A percentile compares a stretch with the other conserved stretches of the same genome.
Evolutionary conservation across 2,113 vertebrate species (phyloP).

Genomic region (Eptesicus fuscus): DNA sequence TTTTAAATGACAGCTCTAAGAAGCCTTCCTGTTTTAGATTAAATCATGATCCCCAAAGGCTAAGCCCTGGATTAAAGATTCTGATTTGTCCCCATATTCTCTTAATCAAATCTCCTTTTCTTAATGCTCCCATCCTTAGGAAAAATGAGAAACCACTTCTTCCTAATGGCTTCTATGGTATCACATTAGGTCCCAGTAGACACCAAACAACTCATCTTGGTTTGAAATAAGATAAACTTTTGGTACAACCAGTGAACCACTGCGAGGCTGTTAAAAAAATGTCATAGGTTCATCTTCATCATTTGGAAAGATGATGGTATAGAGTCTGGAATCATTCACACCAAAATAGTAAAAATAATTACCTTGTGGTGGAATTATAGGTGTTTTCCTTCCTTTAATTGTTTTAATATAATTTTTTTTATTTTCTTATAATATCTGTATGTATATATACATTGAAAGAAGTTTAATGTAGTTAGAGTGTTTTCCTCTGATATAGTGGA

Average conservation of each 20-base stretch:
- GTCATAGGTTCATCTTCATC: background rate
- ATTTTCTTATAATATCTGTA: background rate
- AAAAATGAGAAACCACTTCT: slow-evolving; percentile 64
- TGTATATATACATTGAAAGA: background rate
- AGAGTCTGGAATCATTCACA: background rate
- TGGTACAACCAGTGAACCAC: background rate
- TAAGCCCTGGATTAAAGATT: slow-evolving; percentile 64
- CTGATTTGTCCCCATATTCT: slow-evolving; percentile 64
- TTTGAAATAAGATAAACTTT: slow-evolving; percentile 51
- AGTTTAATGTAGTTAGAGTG: background rate
- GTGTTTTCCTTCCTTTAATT: background rate
- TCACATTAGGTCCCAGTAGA: slow-evolving; percentile 40
- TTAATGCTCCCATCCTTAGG: slow-evolving; percentile 39
- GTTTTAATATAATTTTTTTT: background rate
- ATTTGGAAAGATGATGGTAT: background rate
- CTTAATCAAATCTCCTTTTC: slow-evolving; percentile 65
- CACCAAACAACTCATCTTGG: slow-evolving; percentile 32
- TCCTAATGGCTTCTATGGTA: slow-evolving; percentile 56
- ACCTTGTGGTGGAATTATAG: background rate
- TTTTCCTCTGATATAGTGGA: background rate
- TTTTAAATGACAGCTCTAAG: slow-evolving; percentile 64
- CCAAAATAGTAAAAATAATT: background rate
- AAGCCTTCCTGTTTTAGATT: slow-evolving; percentile 60
- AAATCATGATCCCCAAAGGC: slow-evolving; percentile 56
- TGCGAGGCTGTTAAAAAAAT: slow-evolving; percentile 11